Conservation (phyloP, 2,113 vertebrate genomes). For the Daubentonia madagascariensis region DNA sequence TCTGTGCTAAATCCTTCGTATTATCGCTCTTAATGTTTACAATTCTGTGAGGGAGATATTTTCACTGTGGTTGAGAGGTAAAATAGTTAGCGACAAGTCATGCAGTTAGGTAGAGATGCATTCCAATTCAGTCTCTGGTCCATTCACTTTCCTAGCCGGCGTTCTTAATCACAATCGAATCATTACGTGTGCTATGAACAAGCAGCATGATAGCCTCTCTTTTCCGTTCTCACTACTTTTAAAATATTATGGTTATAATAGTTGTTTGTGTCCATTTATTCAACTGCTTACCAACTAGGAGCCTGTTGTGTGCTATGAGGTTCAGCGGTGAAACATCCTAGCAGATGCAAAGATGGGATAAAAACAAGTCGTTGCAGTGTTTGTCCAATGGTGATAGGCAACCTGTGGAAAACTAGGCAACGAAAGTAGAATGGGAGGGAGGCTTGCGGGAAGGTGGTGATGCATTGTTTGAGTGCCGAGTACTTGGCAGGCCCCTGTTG, state of each 20-base stretch:
- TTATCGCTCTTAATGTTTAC: background rate
- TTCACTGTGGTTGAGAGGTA: background rate
- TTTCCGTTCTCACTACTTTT: background rate
- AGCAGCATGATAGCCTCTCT: background rate
- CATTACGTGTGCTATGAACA: background rate
- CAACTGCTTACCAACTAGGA: background rate
- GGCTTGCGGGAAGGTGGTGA: background rate
- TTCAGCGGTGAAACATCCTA: background rate
- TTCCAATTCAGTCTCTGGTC: background rate
- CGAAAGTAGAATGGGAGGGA: background rate
- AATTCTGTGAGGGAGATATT: background rate
- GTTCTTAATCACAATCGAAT: background rate
- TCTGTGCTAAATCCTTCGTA: background rate
- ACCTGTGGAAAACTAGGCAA: background rate
- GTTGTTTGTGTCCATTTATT: background rate
- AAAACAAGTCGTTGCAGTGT: background rate
- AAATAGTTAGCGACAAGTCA: background rate
- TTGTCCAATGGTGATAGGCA: background rate
- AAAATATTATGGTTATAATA: background rate
- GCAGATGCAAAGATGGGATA: background rate
- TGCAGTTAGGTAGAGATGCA: background rate
- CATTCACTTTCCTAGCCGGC: background rate
- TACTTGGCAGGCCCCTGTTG: background rate
- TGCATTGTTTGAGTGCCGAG: no score
- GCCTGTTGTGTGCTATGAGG: background rate